These are phyloP conservation scores for Drosophila orosa DNA, from an alignment of 1,140 invertebrate genomes.

Conservation along the genomic window DNA sequence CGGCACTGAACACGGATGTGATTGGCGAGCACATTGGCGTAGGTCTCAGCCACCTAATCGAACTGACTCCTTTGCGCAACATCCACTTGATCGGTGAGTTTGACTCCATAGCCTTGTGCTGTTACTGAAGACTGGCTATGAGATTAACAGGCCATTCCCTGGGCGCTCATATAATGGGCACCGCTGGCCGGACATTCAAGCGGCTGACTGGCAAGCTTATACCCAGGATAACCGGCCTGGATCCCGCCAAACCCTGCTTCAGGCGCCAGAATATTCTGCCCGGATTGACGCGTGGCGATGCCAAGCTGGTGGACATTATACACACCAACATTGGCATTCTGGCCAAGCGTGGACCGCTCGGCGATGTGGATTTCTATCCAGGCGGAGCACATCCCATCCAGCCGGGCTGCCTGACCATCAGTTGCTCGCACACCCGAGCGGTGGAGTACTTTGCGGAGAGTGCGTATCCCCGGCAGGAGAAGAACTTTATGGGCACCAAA, in stretches of 20 bases:
- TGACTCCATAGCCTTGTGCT: too few relatives aligned
- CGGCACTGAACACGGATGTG: conserved; percentile 76
- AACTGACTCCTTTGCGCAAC: conserved; percentile 64
- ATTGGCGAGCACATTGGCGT: conserved; percentile 71
- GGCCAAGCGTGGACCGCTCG: conserved; percentile 82
- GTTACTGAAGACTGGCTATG: neutral
- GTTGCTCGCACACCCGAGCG: conserved; percentile 88
- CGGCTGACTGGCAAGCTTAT: conserved; percentile 73
- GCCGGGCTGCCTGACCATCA: conserved; percentile 85
- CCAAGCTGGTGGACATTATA: conserved; percentile 88
- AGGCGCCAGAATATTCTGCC: conserved; percentile 79
- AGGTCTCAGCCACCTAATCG: conserved; percentile 59
- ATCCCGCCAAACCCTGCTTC: conserved; percentile 90
- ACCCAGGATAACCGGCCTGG: conserved; percentile 87
- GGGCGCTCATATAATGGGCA: conserved; percentile 86
- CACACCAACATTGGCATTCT: conserved; percentile 90
- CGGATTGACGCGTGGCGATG: conserved; percentile 85
- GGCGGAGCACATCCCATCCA: conserved; percentile 81
- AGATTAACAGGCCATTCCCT: conserved; percentile 75
- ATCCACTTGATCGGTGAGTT: conserved; percentile 76
- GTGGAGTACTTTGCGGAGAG: conserved; percentile 87
- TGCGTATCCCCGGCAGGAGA: conserved; percentile 82
- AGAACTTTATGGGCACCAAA: conserved; percentile 61
- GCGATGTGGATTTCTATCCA: conserved; percentile 92
- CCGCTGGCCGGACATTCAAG: conserved; percentile 84